Base-by-base conservation (phyloP, 2,113 vertebrate species). In the Ariopsis seemanni region DNA sequence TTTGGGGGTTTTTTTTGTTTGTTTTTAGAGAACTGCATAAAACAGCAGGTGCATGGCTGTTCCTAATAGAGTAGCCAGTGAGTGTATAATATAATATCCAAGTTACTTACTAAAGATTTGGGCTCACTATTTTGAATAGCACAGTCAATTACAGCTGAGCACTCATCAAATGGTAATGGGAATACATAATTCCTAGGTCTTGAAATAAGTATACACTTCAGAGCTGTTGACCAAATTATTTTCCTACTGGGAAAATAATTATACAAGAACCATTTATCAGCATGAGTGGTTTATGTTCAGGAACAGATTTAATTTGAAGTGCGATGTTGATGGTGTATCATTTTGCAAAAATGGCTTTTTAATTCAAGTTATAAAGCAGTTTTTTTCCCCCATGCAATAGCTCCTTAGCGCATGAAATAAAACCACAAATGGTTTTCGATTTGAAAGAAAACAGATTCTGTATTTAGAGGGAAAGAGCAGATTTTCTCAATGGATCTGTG, bases 181-280 rank as follows among this genome's bases (percentile, higher is more conserved):
- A 71, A 75, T 86, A 52, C 27, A 62, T 83, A 57, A 65, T 75
- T 65, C 52, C 20, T 30, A 60, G n/a, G 67, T 25, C 57, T 85
- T 65, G 18, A 74, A 85, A 81, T 58, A 79, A 75, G n/a, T 85
- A n/a, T 34, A n/a, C 69, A n/a, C 79, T 63, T 22, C 63, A 63
- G 50, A 65, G 55, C 78, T 82, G 84, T 82, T 89, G 84, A 77
- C 69, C 88, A 65, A 82, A 87, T 83, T 74, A 83, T 83, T 87
- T 60, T 74, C 86, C 55, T 83, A 48, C 69, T 63, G 55, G 12
- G 86, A 89, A 52, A 71, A 53, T 80, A 83, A 83, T 88, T 65
- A 55, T 82, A 88, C 81, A 86, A 84, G 7, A 25, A 63, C 25
- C 84, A 83, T 88, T 90, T 81, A 90, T 84, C 84, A 90, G 69